Base-by-base conservation (phyloP, 1,140 invertebrate genomes). In the Diorhabda elongata region DNA sequence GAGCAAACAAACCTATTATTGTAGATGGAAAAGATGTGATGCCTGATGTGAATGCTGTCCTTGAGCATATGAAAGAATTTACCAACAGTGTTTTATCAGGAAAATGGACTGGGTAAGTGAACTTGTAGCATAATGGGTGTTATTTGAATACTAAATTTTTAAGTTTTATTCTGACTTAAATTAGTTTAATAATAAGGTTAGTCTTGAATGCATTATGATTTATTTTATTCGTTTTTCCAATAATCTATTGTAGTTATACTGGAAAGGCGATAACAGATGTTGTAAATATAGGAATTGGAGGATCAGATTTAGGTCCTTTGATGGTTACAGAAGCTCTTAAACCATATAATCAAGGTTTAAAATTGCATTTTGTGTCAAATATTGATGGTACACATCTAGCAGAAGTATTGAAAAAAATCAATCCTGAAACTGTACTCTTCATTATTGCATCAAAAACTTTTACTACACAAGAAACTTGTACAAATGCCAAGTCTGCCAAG, bases 401-500 rank as follows among this genome's bases (percentile, higher is more conserved):
- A 3, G 95, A 98, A 84, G 93, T 93, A 8, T 83, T 99, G 60
- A 97, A 96, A 78, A 91, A 91, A 77, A 81, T 99, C 4, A 89
- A 93, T 82, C 91, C 96, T 3, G 96, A 99, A 82, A 98, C 96
- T 0, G 92, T 93, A 3, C 83, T 99, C 2, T 99, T 99, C 82
- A 98, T 99, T 76, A 95, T 99, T 80, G 98, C 98, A 7, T 99
- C 97, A 2, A 99, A 99, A 85, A 99, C 97, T 1, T 99, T 98
- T 81, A 99, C 97, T 6, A 99, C 98, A 2, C 97, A 99, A 82
- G 98, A 99, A 87, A 99, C 98, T 3, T 98, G 99, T 72, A 99
- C 98, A 11, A 99, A 99, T 85, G 98, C 98, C 4, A 92, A 90
- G 3, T 98, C 98, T 9, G 98, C 98, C 2, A 98, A 98, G 81